A percentile compares a stretch with the other conserved stretches of the same genome.
These are phyloP conservation scores for Rutilus rutilus DNA, from an alignment of 2,113 vertebrate genomes.

Conservation along the genomic window DNA sequence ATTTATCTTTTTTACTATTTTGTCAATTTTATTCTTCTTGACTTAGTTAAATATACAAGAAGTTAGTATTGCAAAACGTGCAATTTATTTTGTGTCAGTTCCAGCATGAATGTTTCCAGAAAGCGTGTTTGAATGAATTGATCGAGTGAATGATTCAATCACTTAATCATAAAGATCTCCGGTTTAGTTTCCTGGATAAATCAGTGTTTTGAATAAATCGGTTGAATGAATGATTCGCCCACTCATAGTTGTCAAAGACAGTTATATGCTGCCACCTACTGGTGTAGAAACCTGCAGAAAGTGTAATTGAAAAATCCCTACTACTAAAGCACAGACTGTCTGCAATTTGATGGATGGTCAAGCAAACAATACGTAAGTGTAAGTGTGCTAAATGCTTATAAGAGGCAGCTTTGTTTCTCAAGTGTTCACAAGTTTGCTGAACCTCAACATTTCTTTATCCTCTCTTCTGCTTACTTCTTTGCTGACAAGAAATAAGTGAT, in stretches of 20 bases:
- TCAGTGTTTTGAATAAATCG: background rate
- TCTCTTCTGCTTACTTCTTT: constrained; percentile 40
- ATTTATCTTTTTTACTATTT: background rate
- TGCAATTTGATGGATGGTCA: background rate
- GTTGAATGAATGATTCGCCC: background rate
- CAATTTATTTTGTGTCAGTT: background rate
- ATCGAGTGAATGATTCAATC: background rate
- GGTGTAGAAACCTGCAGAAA: background rate
- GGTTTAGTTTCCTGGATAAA: background rate
- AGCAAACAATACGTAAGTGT: background rate
- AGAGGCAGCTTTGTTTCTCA: background rate
- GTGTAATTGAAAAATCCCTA: background rate
- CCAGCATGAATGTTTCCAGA: background rate
- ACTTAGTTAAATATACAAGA: background rate
- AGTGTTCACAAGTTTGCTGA: constrained; percentile 21
- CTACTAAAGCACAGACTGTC: background rate
- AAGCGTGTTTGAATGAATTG: background rate
- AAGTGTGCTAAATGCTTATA: background rate
- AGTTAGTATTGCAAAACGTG: background rate
- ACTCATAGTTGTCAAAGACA: background rate
- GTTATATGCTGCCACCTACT: background rate
- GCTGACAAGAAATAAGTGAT: constrained; percentile 53
- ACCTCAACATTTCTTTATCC: constrained; percentile 56
- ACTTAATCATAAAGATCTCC: background rate
- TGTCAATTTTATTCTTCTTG: background rate